Conservation (phyloP, 2,113 vertebrate species). For the Nestor notabilis region DNA sequence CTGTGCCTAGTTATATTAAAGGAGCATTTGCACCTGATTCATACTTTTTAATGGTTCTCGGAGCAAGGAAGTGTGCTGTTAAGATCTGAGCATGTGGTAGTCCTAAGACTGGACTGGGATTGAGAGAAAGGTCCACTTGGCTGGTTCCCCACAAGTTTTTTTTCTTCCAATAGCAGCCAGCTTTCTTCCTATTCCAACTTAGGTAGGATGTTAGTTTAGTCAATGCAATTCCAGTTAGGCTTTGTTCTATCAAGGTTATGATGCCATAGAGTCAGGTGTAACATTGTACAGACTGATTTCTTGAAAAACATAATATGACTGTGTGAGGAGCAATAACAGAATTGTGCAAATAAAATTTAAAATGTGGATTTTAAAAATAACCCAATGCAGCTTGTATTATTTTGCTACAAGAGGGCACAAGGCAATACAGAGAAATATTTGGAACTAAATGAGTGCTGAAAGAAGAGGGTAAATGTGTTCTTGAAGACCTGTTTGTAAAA, state of each 20-base stretch:
- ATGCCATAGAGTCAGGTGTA: not conserved
- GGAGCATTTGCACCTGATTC: not conserved
- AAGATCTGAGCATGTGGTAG: not conserved
- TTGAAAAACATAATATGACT: not conserved
- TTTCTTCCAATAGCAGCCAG: not conserved
- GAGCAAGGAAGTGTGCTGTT: not conserved
- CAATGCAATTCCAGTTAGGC: not conserved
- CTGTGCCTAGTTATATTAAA: not conserved
- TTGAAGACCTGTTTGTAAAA: not conserved
- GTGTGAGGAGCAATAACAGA: not conserved
- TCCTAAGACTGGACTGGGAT: not conserved
- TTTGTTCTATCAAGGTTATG: not conserved
- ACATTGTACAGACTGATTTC: not conserved
- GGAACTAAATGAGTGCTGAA: not conserved
- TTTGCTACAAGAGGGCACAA: not conserved
- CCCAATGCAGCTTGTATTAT: not conserved
- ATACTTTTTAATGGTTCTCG: not conserved
- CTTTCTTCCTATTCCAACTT: not conserved
- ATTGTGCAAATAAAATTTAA: not conserved
- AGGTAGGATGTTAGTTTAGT: not conserved
- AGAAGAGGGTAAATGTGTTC: not conserved
- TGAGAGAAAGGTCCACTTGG: not conserved
- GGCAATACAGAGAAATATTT: not conserved
- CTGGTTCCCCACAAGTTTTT: not conserved
- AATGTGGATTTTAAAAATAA: not conserved